Base-by-base conservation (phyloP, 2,888 invertebrate species). In the Anaspis maculata region DNA sequence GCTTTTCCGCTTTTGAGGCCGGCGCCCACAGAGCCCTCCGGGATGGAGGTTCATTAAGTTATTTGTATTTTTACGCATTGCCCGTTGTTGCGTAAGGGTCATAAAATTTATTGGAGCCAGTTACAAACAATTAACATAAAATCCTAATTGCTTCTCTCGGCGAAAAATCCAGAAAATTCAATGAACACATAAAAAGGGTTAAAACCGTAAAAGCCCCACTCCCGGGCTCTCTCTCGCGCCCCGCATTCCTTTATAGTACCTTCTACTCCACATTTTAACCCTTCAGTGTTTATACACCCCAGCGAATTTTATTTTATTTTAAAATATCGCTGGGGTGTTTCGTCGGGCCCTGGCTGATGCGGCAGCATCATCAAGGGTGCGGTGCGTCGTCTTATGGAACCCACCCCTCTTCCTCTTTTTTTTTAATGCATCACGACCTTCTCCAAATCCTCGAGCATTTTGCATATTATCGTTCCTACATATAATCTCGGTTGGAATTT, bases 61-160 rank as follows among this genome's bases (percentile, higher is more conserved):
- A n/a, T n/a, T n/a, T n/a, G n/a, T 42, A 41, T 47, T 47, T 45
- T 47, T 47, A 31, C 40, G 46, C 39, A 32, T 32, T 34, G 39
- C 34, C 32, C 19, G 16, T 27, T 34, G 32, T 42, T 42, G 37
- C 45, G 48, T 45, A 42, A 43, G 41, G 48, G 46, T 41, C 15
- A 47, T 49, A 53, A 53, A 56, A 53, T 56, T 56, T 54, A 54
- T 55, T 48, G 52, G 43, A 46, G 49, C 52, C 53, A 51, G 52
- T 54, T 52, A 52, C 52, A 56, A 56, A 55, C 56, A 57, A 57
- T 58, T 57, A 58, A 55, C 56, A 57, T 57, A 56, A 57, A 55
- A 58, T 57, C 55, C 56, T 54, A 58, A 56, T 54, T 54, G 57
- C 55, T 49, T 47, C 54, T 47, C 51, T 48, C 48, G 40, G 48